A percentile compares a stretch with the other conserved stretches of the same genome.
Conservation (phyloP, 2,888 invertebrate species). For the Rotaria socialis region DNA sequence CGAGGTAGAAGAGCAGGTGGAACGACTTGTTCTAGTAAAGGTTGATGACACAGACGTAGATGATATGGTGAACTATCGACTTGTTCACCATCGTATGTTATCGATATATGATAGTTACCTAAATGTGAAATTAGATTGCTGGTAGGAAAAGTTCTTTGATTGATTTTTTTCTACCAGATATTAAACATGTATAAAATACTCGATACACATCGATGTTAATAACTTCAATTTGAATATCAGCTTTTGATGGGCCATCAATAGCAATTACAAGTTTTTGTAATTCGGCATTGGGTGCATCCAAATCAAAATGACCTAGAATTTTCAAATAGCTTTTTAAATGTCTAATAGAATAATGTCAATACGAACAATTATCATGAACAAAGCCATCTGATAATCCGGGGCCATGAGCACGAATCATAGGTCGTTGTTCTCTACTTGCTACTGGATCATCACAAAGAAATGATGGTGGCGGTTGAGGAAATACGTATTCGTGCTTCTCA, state of each 20-base stretch:
- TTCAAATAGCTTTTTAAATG: background rate
- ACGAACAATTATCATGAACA: slow-evolving; percentile 1
- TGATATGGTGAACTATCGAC: background rate
- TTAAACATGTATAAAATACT: background rate
- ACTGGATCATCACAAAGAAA: background rate
- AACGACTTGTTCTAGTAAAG: background rate
- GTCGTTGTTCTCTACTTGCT: background rate
- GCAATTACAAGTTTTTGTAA: slow-evolving; percentile 21
- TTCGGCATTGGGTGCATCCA: background rate
- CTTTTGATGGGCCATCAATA: slow-evolving; percentile 35
- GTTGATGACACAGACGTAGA: background rate
- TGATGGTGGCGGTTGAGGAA: background rate
- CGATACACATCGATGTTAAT: background rate
- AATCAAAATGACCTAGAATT: slow-evolving; percentile 18
- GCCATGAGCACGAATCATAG: background rate
- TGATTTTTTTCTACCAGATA: background rate
- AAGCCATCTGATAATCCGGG: background rate
- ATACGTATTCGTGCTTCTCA: background rate
- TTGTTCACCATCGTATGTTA: slow-evolving; percentile 3
- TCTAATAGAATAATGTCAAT: background rate
- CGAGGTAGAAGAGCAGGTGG: background rate
- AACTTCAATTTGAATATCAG: slow-evolving; percentile 32
- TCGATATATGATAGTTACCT: background rate
- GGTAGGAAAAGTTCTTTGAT: background rate
- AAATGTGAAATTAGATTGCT: background rate